A percentile compares a stretch with the other conserved stretches of the same genome.
Evolutionary conservation across 2,113 vertebrate species (phyloP).

Genomic region (Micromys minutus): DNA sequence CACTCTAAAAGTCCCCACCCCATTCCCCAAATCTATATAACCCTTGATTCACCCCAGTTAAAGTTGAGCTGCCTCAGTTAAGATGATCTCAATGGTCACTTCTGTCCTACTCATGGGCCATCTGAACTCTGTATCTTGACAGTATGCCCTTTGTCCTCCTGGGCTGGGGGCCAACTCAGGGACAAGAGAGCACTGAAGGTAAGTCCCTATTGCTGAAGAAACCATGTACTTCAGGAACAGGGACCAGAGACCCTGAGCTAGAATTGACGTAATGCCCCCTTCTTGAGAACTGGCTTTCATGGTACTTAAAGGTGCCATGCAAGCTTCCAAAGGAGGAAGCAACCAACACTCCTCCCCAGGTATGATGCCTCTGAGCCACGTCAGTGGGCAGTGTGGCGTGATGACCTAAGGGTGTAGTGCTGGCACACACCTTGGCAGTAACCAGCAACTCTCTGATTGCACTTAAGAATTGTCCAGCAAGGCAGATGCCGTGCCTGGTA

Average conservation of each 20-base stretch:
- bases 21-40: too few species aligned
- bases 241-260: neutral
- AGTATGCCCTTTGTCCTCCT: too few species aligned
- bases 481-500: neutral
- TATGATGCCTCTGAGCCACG: neutral
- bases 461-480: neutral
- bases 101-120: too few species aligned
- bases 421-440: neutral
- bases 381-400: neutral
- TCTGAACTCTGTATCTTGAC: too few species aligned
- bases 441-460: neutral
- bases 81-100: too few species aligned
- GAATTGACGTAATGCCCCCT: neutral
- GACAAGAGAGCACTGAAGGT: too few species aligned
- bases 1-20: too few species aligned
- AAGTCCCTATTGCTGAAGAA: neutral
- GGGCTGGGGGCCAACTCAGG: too few species aligned
- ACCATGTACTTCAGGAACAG: neutral
- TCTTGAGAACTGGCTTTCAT: neutral
- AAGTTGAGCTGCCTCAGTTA: too few species aligned
- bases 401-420: too few species aligned
- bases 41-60: too few species aligned
- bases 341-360: neutral
- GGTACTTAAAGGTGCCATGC: neutral
- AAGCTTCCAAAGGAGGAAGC: neutral